Evolutionary conservation across 2,888 invertebrate genomes (phyloP).

Genomic region (Nephrotoma flavescens): DNA sequence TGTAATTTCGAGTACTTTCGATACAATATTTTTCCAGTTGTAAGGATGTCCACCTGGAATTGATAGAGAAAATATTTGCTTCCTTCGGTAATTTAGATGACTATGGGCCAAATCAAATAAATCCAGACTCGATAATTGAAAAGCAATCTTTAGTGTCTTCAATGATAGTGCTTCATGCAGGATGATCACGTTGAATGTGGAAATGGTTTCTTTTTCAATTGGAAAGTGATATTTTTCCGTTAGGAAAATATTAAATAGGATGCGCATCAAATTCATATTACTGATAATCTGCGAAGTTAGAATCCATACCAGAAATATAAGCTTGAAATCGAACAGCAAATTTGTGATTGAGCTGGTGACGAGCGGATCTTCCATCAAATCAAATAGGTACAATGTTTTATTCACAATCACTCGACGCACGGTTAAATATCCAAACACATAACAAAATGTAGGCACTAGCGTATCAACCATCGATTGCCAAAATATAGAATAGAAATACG

Average conservation of each 20-base stretch:
- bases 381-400: conserved; percentile 37
- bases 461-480: conserved; percentile 43
- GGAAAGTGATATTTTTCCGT: conserved; percentile 55
- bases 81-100: conserved; percentile 43
- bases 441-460: conserved; percentile 45
- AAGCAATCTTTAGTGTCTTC: conserved; percentile 43
- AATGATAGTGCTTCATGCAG: conserved; percentile 44
- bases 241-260: conserved; percentile 52
- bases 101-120: conserved; percentile 42
- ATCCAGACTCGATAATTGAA: conserved; percentile 63
- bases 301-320: conserved; percentile 52
- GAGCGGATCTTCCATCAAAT: conserved; percentile 26
- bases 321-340: conserved; percentile 18
- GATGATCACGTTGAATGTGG: conserved; percentile 33
- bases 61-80: conserved; percentile 54
- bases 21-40: conserved; percentile 61
- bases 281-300: conserved; percentile 52
- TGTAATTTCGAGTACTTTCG: conserved; percentile 46
- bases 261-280: conserved; percentile 53
- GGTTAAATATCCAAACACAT: conserved; percentile 43
- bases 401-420: conserved; percentile 41
- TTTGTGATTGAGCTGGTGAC: neutral
- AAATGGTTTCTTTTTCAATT: conserved; percentile 30
- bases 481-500: conserved; percentile 39
- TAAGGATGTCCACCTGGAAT: conserved; percentile 78